phyloP scores from a whole-genome alignment of 2,888 invertebrate genomes.

The Lepeophtheirus nordmannii region DNA sequence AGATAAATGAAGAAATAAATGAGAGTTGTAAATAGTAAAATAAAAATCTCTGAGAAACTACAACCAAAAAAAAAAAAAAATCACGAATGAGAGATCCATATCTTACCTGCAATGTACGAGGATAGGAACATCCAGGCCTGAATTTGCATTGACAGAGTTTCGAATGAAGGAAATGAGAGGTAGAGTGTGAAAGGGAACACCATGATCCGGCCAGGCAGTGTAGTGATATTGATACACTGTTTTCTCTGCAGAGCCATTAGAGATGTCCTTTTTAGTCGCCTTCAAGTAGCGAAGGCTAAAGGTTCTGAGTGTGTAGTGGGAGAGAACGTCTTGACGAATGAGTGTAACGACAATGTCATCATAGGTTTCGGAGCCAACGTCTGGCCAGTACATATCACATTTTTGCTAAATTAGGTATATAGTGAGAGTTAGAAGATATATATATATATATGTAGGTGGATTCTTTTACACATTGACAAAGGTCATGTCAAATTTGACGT shows the following conservation, averaged over 20 bases:
- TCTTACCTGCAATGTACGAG: constrained; percentile 82
- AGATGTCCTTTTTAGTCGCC: background rate
- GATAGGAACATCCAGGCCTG: constrained; percentile 68
- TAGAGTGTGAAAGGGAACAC: constrained; percentile 77
- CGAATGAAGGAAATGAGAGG: constrained; percentile 82
- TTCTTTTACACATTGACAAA: background rate
- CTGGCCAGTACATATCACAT: constrained; percentile 98
- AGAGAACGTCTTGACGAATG: constrained; percentile 73
- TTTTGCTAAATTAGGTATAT: constrained; percentile 48
- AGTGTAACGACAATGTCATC: constrained; percentile 75
- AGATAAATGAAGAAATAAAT: too few species aligned
- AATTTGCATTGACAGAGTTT: constrained; percentile 65
- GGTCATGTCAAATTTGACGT: too few species aligned
- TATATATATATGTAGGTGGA: background rate
- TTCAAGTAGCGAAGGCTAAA: constrained; percentile 44
- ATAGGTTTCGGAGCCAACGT: constrained; percentile 70
- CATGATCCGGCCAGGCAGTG: constrained; percentile 98
- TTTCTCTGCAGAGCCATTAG: constrained; percentile 39
- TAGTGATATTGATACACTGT: constrained; percentile 82
- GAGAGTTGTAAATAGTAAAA: too few species aligned
- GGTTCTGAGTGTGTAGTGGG: constrained; percentile 71
- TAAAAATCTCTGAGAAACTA: too few species aligned
- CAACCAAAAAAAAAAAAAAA: background rate
- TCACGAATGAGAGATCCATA: background rate
- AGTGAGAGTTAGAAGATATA: background rate